phyloP scores from a whole-genome alignment of 2,888 invertebrate genomes.

The Ptychoptera contaminata region DNA sequence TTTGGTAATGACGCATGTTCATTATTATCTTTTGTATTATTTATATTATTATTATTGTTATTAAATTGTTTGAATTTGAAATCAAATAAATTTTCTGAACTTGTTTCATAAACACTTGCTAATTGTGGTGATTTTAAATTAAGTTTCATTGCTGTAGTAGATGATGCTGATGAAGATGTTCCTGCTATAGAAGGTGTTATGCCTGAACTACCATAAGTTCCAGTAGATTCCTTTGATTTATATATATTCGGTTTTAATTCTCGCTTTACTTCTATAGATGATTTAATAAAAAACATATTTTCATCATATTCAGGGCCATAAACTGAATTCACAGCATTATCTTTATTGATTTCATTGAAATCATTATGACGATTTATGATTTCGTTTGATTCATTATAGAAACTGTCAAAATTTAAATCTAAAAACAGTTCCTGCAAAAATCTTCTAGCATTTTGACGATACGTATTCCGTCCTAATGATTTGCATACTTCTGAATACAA shows the following conservation, averaged over 20 bases:
- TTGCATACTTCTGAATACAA: constrained; percentile 84
- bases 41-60: constrained; percentile 7
- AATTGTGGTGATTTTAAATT: constrained; percentile 27
- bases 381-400: constrained; percentile 35
- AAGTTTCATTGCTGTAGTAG: too few species aligned
- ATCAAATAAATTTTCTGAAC: constrained; percentile 30
- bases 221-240: too few species aligned
- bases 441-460: constrained; percentile 66
- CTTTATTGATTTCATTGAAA: constrained; percentile 12
- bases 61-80: constrained; percentile 3
- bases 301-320: too few species aligned
- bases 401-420: constrained; percentile 59
- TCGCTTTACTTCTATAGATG: too few species aligned
- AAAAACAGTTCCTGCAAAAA: constrained; percentile 89
- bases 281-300: too few species aligned
- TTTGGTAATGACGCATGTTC: constrained; percentile 22
- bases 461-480: constrained; percentile 60
- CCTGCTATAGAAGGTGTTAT: too few species aligned
- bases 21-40: constrained; percentile 16
- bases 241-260: too few species aligned
- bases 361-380: constrained; percentile 28
- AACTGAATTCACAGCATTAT: not conserved
- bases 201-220: too few species aligned
- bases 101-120: constrained; percentile 33
- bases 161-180: too few species aligned